Percentiles rank a stretch among this genome's conserved stretches.
Conservation (phyloP, 2,888 invertebrate genomes). For the Acrobasis suavella region DNA sequence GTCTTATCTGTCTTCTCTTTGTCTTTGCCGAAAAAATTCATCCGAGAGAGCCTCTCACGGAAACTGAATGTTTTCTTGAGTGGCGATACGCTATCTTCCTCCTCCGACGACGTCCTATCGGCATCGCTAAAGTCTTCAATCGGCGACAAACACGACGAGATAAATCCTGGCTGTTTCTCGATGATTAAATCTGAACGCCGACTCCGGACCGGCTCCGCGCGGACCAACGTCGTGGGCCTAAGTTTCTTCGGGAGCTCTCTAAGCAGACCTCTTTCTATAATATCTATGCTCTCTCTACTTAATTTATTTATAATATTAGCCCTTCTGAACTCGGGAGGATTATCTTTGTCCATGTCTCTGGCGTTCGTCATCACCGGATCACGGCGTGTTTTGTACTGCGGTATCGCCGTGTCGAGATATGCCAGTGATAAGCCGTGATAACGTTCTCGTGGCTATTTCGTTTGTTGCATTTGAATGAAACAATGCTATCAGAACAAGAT, state of each 20-base stretch:
- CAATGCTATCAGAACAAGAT: conserved; percentile 18
- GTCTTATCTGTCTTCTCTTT: conserved; percentile 53
- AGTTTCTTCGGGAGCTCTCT: conserved; percentile 70
- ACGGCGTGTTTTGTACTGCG: conserved; percentile 61
- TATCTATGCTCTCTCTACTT: conserved; percentile 64
- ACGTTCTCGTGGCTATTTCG: conserved; percentile 37
- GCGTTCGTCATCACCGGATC: conserved; percentile 61
- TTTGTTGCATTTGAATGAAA: conserved; percentile 23
- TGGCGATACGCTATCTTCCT: conserved; percentile 58
- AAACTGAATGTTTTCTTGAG: conserved; percentile 74
- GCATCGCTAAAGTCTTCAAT: conserved; percentile 57
- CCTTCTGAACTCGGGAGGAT: conserved; percentile 51
- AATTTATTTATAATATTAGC: conserved; percentile 68
- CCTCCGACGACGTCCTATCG: conserved; percentile 46
- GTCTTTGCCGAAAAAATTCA: conserved; percentile 63
- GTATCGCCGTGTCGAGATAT: conserved; percentile 52
- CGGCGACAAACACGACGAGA: conserved; percentile 65
- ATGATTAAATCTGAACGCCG: conserved; percentile 65
- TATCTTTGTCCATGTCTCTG: conserved; percentile 63
- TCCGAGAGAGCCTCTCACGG: conserved; percentile 66
- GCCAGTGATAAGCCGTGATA: conserved; percentile 66
- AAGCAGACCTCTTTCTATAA: conserved; percentile 70
- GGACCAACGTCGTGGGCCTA: conserved; percentile 54
- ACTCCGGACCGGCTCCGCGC: conserved; percentile 42
- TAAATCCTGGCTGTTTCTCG: conserved; percentile 70